Conservation (phyloP, 1,140 invertebrate genomes). For the Leptestheria dahalacensis region DNA sequence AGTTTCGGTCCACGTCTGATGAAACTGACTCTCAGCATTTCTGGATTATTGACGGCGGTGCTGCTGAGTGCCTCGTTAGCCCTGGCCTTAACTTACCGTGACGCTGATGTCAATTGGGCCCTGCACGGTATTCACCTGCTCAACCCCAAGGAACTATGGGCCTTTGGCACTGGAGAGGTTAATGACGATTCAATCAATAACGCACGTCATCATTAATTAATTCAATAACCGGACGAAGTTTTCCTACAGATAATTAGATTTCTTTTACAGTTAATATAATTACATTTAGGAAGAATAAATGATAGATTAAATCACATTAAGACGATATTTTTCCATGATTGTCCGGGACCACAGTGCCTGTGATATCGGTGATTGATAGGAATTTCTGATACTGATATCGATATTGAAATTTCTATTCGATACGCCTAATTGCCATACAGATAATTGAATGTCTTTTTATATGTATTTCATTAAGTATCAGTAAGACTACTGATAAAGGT, state of each 20-base stretch:
- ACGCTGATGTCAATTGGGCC: not conserved
- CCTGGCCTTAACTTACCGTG: constrained; percentile 4
- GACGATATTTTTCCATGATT: too few species aligned
- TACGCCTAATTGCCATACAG: not conserved
- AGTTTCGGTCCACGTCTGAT: constrained; percentile 7
- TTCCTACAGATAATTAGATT: not conserved
- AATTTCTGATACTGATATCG: too few species aligned
- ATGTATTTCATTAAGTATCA: not conserved
- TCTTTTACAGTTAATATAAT: too few species aligned
- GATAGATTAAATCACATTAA: too few species aligned
- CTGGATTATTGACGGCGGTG: constrained; percentile 1
- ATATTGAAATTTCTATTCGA: too few species aligned
- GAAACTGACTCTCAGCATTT: constrained; percentile 2
- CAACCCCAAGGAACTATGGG: constrained; percentile 2
- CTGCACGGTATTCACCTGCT: constrained; percentile 5
- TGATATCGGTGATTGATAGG: too few species aligned
- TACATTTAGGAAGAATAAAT: too few species aligned
- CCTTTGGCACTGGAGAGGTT: constrained; percentile 12
- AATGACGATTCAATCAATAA: not conserved
- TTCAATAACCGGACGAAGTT: not conserved
- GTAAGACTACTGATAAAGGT: not conserved
- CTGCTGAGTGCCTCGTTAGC: constrained; percentile 6
- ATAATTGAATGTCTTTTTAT: not conserved
- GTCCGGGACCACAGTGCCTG: too few species aligned
- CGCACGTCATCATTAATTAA: not conserved